Evolutionary conservation across 2,888 invertebrate genomes (phyloP).

Genomic region (Hemaris fuciformis): DNA sequence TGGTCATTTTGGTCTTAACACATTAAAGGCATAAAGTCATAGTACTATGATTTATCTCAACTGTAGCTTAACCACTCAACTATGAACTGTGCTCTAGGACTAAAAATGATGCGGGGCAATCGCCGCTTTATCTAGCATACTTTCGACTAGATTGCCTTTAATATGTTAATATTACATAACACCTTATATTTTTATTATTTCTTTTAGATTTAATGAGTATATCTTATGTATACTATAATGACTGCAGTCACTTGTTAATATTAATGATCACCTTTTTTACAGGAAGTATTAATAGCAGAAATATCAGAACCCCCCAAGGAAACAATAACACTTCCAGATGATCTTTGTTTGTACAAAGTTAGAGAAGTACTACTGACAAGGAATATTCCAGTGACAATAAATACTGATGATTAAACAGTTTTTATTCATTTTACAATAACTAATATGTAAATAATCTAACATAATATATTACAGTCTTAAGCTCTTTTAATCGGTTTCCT

Average conservation of each 20-base stretch:
- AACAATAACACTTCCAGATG: slow-evolving; percentile 62
- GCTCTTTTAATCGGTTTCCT: slow-evolving; percentile 79
- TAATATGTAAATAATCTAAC: no score
- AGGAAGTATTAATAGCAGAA: slow-evolving; percentile 87
- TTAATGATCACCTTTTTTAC: slow-evolving; percentile 39
- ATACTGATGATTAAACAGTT: slow-evolving; percentile 60
- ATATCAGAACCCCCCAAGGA: slow-evolving; percentile 61
- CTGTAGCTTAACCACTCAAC: no score
- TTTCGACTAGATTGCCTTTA: background rate
- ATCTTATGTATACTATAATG: background rate
- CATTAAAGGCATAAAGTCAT: no score
- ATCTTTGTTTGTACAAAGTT: slow-evolving; percentile 81
- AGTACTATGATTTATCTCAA: no score
- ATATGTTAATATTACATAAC: background rate
- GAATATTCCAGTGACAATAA: slow-evolving; percentile 68
- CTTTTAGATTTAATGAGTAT: no score
- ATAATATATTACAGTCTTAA: no score
- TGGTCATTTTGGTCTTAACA: no score
- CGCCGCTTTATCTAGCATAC: no score
- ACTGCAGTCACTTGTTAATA: no score
- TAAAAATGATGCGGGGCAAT: no score
- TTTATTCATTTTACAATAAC: slow-evolving; percentile 48
- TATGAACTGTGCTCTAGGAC: no score
- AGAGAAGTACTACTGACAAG: slow-evolving; percentile 85
- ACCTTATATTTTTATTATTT: no score